Conservation (phyloP, 2,113 vertebrate genomes). For the Sus scrofa region DNA sequence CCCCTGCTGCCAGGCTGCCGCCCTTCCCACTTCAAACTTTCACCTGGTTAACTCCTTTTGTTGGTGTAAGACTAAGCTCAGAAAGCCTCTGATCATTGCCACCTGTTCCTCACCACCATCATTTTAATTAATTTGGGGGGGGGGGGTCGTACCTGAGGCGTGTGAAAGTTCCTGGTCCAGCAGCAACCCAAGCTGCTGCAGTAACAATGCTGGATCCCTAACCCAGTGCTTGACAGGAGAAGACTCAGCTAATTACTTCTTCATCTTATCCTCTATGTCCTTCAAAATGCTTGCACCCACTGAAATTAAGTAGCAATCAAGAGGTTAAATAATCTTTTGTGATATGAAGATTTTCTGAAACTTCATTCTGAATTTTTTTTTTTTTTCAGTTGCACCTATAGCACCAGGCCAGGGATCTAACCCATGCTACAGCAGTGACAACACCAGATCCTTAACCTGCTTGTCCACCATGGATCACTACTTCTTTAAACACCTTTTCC, state of each 20-base stretch:
- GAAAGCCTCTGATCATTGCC: neutral
- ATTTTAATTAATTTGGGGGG: too few relatives aligned
- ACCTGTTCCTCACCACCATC: neutral
- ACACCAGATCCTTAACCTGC: too few relatives aligned
- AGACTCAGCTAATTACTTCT: neutral
- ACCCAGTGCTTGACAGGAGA: too few relatives aligned
- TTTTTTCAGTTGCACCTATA: too few relatives aligned
- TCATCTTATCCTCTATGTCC: neutral
- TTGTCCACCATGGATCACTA: neutral
- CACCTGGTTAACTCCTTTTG: neutral
- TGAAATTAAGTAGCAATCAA: neutral
- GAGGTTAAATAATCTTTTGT: neutral
- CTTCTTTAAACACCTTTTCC: neutral
- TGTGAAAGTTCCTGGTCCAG: too few relatives aligned
- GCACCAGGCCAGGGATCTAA: too few relatives aligned
- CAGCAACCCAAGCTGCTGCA: too few relatives aligned
- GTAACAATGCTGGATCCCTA: too few relatives aligned
- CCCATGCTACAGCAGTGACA: too few relatives aligned
- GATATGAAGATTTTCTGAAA: constrained; percentile 22
- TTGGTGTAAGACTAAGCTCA: neutral
- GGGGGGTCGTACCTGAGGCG: too few relatives aligned
- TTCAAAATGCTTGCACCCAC: neutral
- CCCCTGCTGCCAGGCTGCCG: neutral
- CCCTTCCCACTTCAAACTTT: neutral
- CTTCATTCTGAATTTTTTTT: constrained; percentile 5